phyloP scores from a whole-genome alignment of 53 echinoderm and acorn worm species.

The Actinopyga echinites region DNA sequence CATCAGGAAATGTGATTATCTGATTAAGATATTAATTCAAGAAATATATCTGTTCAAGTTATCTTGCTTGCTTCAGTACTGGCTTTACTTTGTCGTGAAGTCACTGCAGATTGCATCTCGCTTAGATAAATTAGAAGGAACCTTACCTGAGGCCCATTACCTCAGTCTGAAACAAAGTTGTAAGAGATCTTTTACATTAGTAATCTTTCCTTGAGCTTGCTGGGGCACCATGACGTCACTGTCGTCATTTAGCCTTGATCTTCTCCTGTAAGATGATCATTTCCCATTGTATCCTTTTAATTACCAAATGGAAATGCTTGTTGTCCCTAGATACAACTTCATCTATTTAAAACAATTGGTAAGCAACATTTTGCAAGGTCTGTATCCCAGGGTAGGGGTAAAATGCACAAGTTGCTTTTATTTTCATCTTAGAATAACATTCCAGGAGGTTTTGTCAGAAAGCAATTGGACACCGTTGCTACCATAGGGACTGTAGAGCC shows the following conservation, averaged over 20 bases:
- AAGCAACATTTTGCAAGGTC: no score
- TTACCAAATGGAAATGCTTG: slow-evolving; percentile 39
- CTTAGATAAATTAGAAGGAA: background rate
- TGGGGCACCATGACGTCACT: slow-evolving; percentile 8
- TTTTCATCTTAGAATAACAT: slow-evolving; percentile 13
- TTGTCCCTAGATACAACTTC: background rate
- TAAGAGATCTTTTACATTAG: slow-evolving; percentile 17
- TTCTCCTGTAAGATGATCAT: slow-evolving; percentile 25
- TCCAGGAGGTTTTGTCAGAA: slow-evolving; percentile 40
- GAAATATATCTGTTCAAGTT: no score
- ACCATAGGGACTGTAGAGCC: slow-evolving; percentile 3
- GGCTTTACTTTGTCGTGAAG: no score
- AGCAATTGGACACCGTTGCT: slow-evolving; percentile 15
- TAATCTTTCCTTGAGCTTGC: background rate
- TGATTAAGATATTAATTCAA: no score
- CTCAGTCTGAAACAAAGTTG: slow-evolving; percentile 19
- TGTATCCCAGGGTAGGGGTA: slow-evolving; percentile 1
- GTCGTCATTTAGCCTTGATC: slow-evolving; percentile 18
- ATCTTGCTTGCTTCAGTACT: no score
- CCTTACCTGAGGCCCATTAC: background rate
- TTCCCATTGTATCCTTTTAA: slow-evolving; percentile 3
- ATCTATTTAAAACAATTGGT: no score
- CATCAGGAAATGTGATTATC: no score
- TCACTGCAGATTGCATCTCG: no score
- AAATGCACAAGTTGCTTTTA: slow-evolving; percentile 11